Conservation (phyloP, 2,888 invertebrate species). For the Archips xylosteana region DNA sequence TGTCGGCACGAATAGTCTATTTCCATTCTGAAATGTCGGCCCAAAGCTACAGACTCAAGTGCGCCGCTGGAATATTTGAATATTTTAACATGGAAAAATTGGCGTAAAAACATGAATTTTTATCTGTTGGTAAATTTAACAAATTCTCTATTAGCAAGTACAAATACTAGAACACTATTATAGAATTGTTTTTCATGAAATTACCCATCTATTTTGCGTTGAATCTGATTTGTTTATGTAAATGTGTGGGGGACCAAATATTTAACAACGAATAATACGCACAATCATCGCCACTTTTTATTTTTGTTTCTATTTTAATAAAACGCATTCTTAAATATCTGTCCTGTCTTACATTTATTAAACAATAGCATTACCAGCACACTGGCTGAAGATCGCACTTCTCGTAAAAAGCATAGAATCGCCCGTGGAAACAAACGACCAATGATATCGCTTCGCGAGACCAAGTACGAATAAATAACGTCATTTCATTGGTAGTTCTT, state of each 20-base stretch:
- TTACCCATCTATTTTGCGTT: neutral
- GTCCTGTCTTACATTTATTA: no score
- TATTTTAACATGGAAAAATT: slow-evolving; percentile 72
- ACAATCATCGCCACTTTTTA: no score
- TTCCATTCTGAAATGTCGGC: slow-evolving; percentile 79
- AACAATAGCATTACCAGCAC: neutral
- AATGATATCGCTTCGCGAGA: neutral
- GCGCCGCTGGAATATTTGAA: slow-evolving; percentile 80
- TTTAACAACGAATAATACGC: no score
- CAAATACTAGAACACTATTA: slow-evolving; percentile 14
- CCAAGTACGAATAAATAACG: neutral
- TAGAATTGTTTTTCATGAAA: neutral
- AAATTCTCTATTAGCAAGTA: slow-evolving; percentile 44
- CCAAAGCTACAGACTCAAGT: slow-evolving; percentile 72
- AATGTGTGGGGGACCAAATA: neutral
- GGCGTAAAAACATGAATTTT: slow-evolving; percentile 69
- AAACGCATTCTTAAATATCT: no score
- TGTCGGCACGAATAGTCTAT: slow-evolving; percentile 74
- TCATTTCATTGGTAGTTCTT: neutral
- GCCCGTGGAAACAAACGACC: neutral
- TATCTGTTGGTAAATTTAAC: slow-evolving; percentile 52
- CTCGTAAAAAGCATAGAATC: neutral
- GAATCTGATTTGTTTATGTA: neutral
- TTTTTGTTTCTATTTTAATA: no score
- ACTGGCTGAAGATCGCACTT: neutral